These are phyloP conservation scores for Tiliacea aurago DNA, from an alignment of 2,888 invertebrate species.

Conservation along the genomic window DNA sequence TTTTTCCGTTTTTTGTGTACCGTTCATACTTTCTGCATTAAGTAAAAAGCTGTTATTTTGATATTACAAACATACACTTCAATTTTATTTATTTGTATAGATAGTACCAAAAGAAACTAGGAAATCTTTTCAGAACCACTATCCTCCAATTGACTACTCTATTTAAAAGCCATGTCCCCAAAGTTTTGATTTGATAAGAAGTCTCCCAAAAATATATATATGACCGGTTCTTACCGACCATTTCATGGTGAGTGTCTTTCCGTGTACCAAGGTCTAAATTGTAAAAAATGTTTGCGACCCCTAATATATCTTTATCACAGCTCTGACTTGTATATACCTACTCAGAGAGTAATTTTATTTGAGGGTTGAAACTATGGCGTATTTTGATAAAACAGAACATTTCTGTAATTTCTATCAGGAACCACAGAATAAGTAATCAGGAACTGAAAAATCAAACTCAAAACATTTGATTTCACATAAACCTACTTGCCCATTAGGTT, in stretches of 20 bases:
- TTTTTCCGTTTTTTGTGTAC: no score
- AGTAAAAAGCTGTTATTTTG: no score
- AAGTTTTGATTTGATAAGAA: constrained; percentile 8
- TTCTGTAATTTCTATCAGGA: neutral
- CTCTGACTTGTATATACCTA: constrained; percentile 41
- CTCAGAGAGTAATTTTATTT: constrained; percentile 20
- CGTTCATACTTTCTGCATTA: no score
- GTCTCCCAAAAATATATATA: constrained; percentile 18
- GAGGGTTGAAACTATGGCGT: neutral
- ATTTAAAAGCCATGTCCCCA: neutral
- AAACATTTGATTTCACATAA: no score
- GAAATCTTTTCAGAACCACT: neutral
- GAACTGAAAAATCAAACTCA: no score
- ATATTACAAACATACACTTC: no score
- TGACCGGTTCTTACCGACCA: constrained; percentile 30
- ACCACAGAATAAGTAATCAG: no score
- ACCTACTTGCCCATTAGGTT: no score
- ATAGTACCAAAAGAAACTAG: no score
- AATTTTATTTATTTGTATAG: no score
- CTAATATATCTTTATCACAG: constrained; percentile 69
- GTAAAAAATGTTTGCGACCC: constrained; percentile 69
- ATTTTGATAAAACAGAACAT: neutral
- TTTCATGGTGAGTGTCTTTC: constrained; percentile 69
- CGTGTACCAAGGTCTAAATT: constrained; percentile 70
- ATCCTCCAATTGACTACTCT: neutral